phyloP scores from a whole-genome alignment of 2,797 vertebrate genomes.

The Sebastolobus alascanus region DNA sequence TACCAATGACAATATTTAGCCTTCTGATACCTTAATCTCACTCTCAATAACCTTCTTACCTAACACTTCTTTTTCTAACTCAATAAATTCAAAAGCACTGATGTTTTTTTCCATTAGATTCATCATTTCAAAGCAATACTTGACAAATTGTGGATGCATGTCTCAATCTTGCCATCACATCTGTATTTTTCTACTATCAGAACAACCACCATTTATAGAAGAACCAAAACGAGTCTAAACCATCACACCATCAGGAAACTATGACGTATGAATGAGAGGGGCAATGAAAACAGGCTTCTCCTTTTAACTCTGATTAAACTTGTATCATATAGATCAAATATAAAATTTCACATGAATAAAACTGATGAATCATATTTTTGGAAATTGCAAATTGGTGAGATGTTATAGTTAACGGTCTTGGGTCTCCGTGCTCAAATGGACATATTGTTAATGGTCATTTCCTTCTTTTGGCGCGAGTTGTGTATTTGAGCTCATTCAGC shows the following conservation, averaged over 20 bases:
- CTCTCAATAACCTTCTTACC: not conserved
- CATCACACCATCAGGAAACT: not conserved
- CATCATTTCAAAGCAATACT: not conserved
- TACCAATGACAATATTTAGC: not conserved
- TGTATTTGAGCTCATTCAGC: not conserved
- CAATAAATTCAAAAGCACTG: not conserved
- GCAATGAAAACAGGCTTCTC: not conserved
- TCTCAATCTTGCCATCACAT: not conserved
- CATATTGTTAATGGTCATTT: not conserved
- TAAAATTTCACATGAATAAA: constrained; percentile 14
- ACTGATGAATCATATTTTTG: not conserved
- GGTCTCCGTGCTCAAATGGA: not conserved
- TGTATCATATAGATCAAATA: not conserved
- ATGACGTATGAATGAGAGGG: not conserved
- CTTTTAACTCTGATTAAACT: constrained; percentile 13
- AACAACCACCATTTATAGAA: not conserved
- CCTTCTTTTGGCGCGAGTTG: not conserved
- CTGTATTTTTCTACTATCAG: not conserved
- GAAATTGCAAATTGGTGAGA: not conserved
- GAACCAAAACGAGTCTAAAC: not conserved
- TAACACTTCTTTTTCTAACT: not conserved
- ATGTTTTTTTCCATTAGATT: not conserved
- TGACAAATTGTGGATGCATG: not conserved
- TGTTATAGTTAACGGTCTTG: not conserved
- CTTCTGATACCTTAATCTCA: not conserved